Base-by-base conservation (phyloP, 2,113 vertebrate species). In the Eubucco bourcierii region DNA sequence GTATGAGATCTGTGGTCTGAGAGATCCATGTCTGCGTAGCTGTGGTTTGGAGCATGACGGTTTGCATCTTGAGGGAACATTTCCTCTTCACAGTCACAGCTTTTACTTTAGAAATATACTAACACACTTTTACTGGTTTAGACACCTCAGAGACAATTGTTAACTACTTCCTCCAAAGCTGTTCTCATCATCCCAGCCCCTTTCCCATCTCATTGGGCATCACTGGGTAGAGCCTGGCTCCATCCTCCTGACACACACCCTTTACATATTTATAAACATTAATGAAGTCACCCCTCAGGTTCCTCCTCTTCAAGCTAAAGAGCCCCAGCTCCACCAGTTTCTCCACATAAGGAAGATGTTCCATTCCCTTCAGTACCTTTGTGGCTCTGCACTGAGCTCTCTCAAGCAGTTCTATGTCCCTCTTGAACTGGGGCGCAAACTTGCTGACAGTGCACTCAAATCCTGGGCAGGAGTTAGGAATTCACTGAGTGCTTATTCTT, bases 1-100 rank as follows among this genome's bases (percentile, higher is more conserved):
- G 98, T 98, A 94, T 41, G 39, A 89, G 23, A 80, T 60, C 21
- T 50, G 25, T 61, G 20, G 27, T 80, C 55, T 56, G 55, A 56
- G 28, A 56, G 55, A 29, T 56, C 27, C 28, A 29, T 18, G 28
- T 31, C 15, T 70, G 23, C 44, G 29, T 31, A 58, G 24, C 20
- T 61, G 16, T 78, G 16, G 6, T 37, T 72, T 84, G 50, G 64
- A 85, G 77, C 6, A 6, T 9, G 34, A 31, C 21, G 52, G 11
- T 47, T 89, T 67, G 20, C 13, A 47, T 75, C 47, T 29, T 61
- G 29, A 85, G 37, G 6, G 33, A 77, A 28, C 37, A 85, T 65
- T 47, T 85, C 25, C 47, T 76, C 31, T 79, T 81, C 75, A 59
- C 76, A 84, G 31, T 89, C 33, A 78, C 29, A 67, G 5, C 31